phyloP scores from a whole-genome alignment of 2,797 vertebrate genomes.

The Ibycter americanus region DNA sequence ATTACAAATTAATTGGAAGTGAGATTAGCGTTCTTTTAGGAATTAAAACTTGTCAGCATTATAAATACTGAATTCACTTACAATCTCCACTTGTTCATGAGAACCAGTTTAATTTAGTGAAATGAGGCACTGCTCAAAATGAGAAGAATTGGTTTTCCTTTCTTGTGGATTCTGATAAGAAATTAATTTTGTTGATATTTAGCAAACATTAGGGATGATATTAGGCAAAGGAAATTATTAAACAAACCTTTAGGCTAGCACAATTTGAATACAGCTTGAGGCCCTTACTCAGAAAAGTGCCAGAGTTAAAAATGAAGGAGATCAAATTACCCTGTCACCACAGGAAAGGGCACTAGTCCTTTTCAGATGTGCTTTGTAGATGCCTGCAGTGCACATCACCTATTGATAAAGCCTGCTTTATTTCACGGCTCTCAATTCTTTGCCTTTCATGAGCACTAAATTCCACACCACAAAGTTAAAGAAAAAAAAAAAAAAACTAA shows the following conservation, averaged over 20 bases:
- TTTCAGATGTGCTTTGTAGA: conserved; percentile 74
- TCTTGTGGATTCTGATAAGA: neutral
- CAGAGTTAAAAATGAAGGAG: conserved; percentile 72
- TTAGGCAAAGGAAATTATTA: conserved; percentile 66
- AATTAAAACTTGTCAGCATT: neutral
- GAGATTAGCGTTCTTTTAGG: neutral
- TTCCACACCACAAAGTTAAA: conserved; percentile 80
- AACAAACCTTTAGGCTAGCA: conserved; percentile 60
- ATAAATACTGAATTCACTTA: neutral
- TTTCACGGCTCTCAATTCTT: conserved; percentile 78
- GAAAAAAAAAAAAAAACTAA: conserved; percentile 65
- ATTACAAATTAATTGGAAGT: conserved; percentile 11
- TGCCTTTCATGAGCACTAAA: conserved; percentile 78
- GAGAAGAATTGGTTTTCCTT: neutral
- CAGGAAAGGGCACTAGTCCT: conserved; percentile 72
- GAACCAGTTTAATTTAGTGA: neutral
- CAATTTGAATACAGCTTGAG: conserved; percentile 73
- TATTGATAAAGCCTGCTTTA: conserved; percentile 82
- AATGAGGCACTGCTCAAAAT: neutral
- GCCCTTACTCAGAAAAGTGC: conserved; percentile 66
- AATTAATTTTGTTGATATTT: conserved; percentile 63
- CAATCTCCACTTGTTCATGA: neutral
- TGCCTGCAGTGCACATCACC: conserved; percentile 77
- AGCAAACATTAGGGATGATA: conserved; percentile 58
- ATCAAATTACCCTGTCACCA: conserved; percentile 80